phyloP scores from a whole-genome alignment of 2,797 vertebrate genomes.

The Lycodopsis pacificus region DNA sequence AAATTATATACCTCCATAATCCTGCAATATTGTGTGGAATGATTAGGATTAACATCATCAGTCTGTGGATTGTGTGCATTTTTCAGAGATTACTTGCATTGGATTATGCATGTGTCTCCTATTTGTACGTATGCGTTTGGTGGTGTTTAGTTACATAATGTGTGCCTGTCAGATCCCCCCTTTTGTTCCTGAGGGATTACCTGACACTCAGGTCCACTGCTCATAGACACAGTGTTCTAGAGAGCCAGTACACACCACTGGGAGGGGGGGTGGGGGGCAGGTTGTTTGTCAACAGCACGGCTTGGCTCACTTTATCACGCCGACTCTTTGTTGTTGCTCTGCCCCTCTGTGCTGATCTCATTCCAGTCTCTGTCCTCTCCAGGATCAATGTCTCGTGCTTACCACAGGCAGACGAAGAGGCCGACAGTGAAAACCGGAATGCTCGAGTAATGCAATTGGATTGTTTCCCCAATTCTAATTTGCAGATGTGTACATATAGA shows the following conservation, averaged over 20 bases:
- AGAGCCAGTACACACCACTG: conserved; percentile 50
- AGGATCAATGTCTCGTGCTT: conserved; percentile 64
- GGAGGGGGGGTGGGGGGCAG: conserved; percentile 40
- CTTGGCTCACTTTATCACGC: conserved; percentile 69
- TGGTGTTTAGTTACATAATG: conserved; percentile 23
- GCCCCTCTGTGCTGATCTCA: conserved; percentile 51
- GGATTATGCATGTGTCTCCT: background rate
- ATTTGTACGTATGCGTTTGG: background rate
- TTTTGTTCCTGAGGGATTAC: conserved; percentile 36
- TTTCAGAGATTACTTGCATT: background rate
- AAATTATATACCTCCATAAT: conserved; percentile 7
- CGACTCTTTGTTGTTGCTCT: conserved; percentile 61
- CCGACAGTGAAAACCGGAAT: conserved; percentile 46
- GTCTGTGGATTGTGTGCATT: background rate
- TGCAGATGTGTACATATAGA: conserved; percentile 17
- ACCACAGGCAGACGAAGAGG: conserved; percentile 40
- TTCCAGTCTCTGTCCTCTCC: conserved; percentile 36
- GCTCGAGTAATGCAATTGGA: conserved; percentile 64
- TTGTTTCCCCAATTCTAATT: conserved; percentile 65
- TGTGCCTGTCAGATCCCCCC: conserved; percentile 18
- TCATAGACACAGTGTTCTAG: conserved; percentile 38
- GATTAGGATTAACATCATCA: conserved; percentile 1
- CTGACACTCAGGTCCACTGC: conserved; percentile 37
- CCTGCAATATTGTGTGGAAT: background rate
- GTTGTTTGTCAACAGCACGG: conserved; percentile 68